Conservation (phyloP, 2,113 vertebrate genomes). For the Salvator merianae region DNA sequence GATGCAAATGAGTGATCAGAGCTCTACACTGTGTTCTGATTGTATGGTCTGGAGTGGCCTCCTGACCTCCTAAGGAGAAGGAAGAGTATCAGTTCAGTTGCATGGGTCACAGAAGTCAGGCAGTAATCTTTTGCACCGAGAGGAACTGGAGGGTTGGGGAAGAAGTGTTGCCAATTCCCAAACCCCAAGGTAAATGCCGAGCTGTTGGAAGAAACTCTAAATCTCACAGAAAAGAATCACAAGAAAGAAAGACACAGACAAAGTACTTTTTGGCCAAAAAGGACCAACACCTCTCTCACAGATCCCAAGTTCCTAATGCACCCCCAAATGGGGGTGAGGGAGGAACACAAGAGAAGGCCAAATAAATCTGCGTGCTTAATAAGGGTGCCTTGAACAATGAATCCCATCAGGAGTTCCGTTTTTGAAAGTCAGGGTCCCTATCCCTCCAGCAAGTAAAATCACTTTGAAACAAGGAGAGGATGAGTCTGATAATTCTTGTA, state of each 20-base stretch:
- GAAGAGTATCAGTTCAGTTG: slow-evolving; percentile 54
- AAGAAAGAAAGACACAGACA: no score
- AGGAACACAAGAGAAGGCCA: no score
- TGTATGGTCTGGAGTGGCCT: slow-evolving; percentile 39
- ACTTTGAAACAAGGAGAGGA: not conserved
- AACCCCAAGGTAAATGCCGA: no score
- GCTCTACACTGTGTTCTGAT: slow-evolving; percentile 43
- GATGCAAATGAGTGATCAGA: slow-evolving; percentile 68
- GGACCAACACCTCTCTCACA: no score
- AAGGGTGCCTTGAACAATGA: slow-evolving; percentile 12
- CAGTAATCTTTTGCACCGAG: slow-evolving; percentile 45
- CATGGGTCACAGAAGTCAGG: slow-evolving; percentile 35
- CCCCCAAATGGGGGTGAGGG: no score
- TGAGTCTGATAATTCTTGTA: no score
- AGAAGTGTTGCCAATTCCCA: no score
- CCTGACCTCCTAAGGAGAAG: slow-evolving; percentile 49
- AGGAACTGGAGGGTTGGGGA: slow-evolving; percentile 1
- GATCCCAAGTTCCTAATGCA: no score
- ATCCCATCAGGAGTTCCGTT: not conserved
- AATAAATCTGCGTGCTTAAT: slow-evolving; percentile 26
- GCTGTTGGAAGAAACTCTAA: no score
- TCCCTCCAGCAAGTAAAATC: not conserved
- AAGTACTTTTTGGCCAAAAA: no score
- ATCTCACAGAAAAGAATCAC: no score
- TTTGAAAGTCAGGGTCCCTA: not conserved